These are phyloP conservation scores for Gobio occitaniae DNA, from an alignment of 2,797 vertebrate genomes.

Conservation along the genomic window DNA sequence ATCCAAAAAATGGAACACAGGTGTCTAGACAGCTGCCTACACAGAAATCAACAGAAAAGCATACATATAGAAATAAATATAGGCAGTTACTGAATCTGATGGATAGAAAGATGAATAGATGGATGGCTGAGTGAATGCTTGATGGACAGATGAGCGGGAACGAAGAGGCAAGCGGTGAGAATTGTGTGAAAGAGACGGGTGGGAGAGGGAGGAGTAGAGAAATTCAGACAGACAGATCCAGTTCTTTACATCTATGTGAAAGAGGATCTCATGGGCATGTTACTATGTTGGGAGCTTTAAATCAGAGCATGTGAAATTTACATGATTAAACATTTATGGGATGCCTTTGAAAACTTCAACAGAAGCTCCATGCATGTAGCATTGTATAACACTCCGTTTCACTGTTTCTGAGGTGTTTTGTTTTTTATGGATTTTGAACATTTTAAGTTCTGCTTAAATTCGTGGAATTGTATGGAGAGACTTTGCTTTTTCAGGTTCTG, in stretches of 20 bases:
- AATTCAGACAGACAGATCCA: constrained; percentile 15
- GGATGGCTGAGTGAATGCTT: constrained; percentile 44
- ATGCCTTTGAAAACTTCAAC: constrained; percentile 6
- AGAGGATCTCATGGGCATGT: neutral
- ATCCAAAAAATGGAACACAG: constrained; percentile 42
- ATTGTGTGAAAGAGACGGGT: neutral
- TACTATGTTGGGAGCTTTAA: constrained; percentile 30
- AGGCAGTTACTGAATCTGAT: constrained; percentile 37
- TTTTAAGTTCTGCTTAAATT: constrained; percentile 3
- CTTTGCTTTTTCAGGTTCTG: neutral
- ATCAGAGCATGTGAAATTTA: constrained; percentile 2
- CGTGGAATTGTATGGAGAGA: neutral
- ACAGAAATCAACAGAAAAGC: constrained; percentile 42
- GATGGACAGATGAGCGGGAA: constrained; percentile 40
- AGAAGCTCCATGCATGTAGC: neutral
- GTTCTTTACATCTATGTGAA: neutral
- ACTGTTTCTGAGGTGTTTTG: constrained; percentile 5
- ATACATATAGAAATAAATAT: constrained; percentile 43
- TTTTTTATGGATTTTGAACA: neutral
- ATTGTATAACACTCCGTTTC: neutral
- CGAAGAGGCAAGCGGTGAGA: constrained; percentile 1
- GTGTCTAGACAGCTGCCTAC: constrained; percentile 52
- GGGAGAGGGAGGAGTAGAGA: constrained; percentile 20
- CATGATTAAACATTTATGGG: constrained; percentile 38
- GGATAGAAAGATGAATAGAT: constrained; percentile 55